Conservation (phyloP, 2,797 vertebrate species). For the Premnoplex brunnescens region DNA sequence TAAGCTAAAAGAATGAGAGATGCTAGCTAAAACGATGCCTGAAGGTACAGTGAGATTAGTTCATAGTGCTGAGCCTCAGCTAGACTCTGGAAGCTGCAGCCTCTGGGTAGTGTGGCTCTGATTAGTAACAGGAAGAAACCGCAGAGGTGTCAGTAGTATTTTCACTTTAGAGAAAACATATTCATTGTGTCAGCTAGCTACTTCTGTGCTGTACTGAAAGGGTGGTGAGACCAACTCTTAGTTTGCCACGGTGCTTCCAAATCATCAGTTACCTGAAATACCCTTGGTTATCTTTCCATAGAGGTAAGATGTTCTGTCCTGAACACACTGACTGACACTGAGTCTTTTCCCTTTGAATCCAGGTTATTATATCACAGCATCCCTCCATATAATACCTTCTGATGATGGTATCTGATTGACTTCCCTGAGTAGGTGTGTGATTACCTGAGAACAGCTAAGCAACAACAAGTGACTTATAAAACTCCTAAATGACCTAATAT, state of each 20-base stretch:
- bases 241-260: neutral
- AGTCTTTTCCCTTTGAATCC: neutral
- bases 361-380: neutral
- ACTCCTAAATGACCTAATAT: neutral
- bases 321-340: neutral
- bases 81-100: slow-evolving; percentile 56
- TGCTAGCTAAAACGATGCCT: slow-evolving; percentile 7
- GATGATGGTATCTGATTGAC: neutral
- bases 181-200: slow-evolving; percentile 1
- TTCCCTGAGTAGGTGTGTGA: neutral
- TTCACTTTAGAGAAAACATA: neutral
- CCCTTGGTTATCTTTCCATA: neutral
- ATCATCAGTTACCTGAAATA: neutral
- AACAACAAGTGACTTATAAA: neutral
- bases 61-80: slow-evolving; percentile 44
- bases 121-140: slow-evolving; percentile 38
- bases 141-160: slow-evolving; percentile 2
- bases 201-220: neutral
- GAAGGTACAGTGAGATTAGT: slow-evolving; percentile 55
- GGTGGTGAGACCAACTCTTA: neutral
- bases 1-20: neutral
- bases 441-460: neutral
- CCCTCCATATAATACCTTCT: neutral
- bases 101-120: slow-evolving; percentile 34
- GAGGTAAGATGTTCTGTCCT: neutral